These are phyloP conservation scores for Allacma fusca DNA, from an alignment of 2,888 invertebrate species.

Conservation along the genomic window DNA sequence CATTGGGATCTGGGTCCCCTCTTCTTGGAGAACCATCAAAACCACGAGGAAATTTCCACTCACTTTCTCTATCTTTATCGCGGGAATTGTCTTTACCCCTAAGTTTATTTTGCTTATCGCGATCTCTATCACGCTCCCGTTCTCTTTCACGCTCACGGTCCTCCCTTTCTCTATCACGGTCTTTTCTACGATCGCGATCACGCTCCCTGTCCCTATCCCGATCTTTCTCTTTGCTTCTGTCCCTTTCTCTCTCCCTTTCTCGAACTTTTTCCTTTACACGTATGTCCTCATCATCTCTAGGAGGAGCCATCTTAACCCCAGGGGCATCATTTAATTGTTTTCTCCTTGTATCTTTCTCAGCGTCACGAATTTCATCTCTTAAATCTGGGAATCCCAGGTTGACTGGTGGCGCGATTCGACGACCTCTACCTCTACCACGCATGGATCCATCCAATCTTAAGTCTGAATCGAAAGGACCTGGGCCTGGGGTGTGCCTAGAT, in stretches of 20 bases:
- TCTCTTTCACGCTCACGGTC: conserved; percentile 62
- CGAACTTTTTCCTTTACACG: conserved; percentile 63
- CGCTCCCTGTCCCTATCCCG: conserved; percentile 50
- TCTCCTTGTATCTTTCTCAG: conserved; percentile 20
- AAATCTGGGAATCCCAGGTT: background rate
- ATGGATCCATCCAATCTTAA: background rate
- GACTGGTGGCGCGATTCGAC: background rate
- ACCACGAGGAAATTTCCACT: conserved; percentile 24
- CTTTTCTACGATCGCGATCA: conserved; percentile 60
- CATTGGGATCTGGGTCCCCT: conserved; percentile 3
- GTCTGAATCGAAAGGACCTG: background rate
- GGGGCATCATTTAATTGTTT: background rate
- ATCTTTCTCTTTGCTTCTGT: conserved; percentile 62
- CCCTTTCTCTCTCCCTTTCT: conserved; percentile 61
- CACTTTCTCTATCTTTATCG: conserved; percentile 59
- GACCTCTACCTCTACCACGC: background rate
- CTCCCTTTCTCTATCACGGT: conserved; percentile 49
- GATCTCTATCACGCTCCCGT: conserved; percentile 46
- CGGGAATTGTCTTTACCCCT: background rate
- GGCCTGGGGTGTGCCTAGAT: background rate
- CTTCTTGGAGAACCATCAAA: conserved; percentile 20
- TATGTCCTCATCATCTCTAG: conserved; percentile 54
- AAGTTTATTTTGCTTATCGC: background rate
- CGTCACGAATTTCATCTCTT: background rate
- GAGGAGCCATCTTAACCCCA: conserved; percentile 34